These are phyloP conservation scores for Drosophila bocki DNA, from an alignment of 1,140 invertebrate species.

Conservation along the genomic window DNA sequence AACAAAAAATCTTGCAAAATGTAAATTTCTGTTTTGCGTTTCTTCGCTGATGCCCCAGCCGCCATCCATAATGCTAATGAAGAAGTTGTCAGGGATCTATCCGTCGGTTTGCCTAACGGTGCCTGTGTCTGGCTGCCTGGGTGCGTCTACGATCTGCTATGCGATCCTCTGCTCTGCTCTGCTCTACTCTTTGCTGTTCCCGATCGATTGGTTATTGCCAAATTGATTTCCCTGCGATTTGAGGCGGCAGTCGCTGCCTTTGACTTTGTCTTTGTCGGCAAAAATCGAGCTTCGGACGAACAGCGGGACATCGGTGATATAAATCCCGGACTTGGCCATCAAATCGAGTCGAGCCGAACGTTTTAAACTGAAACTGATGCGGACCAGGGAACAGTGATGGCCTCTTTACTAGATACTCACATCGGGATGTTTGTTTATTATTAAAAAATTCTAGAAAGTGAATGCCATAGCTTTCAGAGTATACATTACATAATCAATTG, in stretches of 20 bases:
- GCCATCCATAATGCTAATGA: constrained; percentile 77
- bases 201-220: constrained; percentile 42
- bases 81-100: constrained; percentile 58
- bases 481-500: not conserved
- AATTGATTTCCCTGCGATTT: constrained; percentile 70
- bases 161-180: constrained; percentile 4
- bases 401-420: too few relatives aligned
- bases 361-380: constrained; percentile 65
- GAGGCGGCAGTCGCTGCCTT: constrained; percentile 48
- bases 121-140: constrained; percentile 55
- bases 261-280: constrained; percentile 80
- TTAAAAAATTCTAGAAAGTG: not conserved
- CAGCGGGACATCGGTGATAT: constrained; percentile 66
- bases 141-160: constrained; percentile 27
- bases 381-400: constrained; percentile 12
- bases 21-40: constrained; percentile 62
- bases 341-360: constrained; percentile 48
- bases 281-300: constrained; percentile 24
- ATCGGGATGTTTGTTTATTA: too few relatives aligned
- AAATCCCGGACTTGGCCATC: constrained; percentile 53
- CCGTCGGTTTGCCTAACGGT: constrained; percentile 61
- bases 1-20: constrained; percentile 57
- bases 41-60: constrained; percentile 27
- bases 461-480: too few relatives aligned
- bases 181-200: not conserved